Conservation (phyloP, 2,888 invertebrate species). For the Melitaea athalia region DNA sequence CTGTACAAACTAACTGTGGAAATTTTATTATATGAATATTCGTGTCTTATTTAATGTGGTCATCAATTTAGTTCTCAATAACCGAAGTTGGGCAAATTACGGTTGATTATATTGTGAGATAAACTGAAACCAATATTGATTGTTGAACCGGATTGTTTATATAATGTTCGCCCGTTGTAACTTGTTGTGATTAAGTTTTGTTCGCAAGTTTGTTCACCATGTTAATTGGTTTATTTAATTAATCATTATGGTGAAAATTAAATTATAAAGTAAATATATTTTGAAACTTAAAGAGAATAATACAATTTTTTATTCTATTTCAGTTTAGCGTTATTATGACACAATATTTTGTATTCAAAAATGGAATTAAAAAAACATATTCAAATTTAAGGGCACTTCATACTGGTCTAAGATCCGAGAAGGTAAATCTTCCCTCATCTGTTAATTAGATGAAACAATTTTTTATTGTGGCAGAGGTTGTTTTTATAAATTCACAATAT, state of each 20-base stretch:
- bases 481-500: no score
- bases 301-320: no score
- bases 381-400: no score
- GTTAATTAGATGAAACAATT: no score
- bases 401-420: no score
- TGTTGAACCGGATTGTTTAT: slow-evolving; percentile 59
- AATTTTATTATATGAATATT: background rate
- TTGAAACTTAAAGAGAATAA: background rate
- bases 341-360: no score
- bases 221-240: slow-evolving; percentile 16
- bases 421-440: no score
- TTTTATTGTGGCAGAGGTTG: no score
- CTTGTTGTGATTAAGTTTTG: slow-evolving; percentile 63
- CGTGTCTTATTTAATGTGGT: slow-evolving; percentile 20
- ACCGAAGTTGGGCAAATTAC: slow-evolving; percentile 67
- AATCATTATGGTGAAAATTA: slow-evolving; percentile 7
- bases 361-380: no score
- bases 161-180: slow-evolving; percentile 59
- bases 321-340: no score
- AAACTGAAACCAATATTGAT: slow-evolving; percentile 70
- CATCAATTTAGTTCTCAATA: slow-evolving; percentile 53
- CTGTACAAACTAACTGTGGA: background rate
- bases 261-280: background rate
- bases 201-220: slow-evolving; percentile 22
- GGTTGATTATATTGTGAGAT: slow-evolving; percentile 70